Evolutionary conservation across 2,797 vertebrate genomes (phyloP), one percentile per base, ranked within the genome.

Genomic region (Saguinus oedipus): DNA sequence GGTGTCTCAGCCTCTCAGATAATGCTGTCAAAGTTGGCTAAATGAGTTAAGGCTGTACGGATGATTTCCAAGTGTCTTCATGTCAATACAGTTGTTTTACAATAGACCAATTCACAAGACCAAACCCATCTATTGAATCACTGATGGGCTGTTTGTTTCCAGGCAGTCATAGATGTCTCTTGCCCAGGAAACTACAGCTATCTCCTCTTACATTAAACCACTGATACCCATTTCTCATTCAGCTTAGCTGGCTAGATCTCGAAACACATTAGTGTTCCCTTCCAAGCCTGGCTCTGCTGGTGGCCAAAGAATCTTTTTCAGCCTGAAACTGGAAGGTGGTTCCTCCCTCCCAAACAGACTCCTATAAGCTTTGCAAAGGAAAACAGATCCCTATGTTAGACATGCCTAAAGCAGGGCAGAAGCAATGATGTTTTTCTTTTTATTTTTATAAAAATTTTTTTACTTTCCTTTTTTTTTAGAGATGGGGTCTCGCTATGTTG

Each of bases 291-390:
- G 53, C 80, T 78, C 79, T 81, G 57, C 76, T 17, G 5, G 2
- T 44, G 61, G 70, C 26, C 90, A 68, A 74, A 76, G 64, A 95
- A 59, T 9, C 27, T 64, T 74, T 74, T 82, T 88, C 53, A 74
- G 75, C 68, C 30, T 64, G 42, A 85, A 50, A 85, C 78, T 72
- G 44, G 70, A 59, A 92, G 59, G 20, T 0, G 0, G 19, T 22
- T 57, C 59, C 20, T 93, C n/a, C 91, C 94, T 85, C 75, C 39
- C 68, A 78, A 68, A 20, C 14, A 95, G 75, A 91, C 93, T 82
- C 90, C 96, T 90, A 70, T 57, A 64, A 84, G 84, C 57, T 93
- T 94, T 92, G 78, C 76, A 72, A 95, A 95, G 88, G 72, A 88
- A 74, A 46, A 33, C 88, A 93, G 39, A 46, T 84, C 90, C 33